A percentile compares a stretch with the other conserved stretches of the same genome.
phyloP scores from a whole-genome alignment of 2,113 vertebrate genomes.

The Equus quagga region DNA sequence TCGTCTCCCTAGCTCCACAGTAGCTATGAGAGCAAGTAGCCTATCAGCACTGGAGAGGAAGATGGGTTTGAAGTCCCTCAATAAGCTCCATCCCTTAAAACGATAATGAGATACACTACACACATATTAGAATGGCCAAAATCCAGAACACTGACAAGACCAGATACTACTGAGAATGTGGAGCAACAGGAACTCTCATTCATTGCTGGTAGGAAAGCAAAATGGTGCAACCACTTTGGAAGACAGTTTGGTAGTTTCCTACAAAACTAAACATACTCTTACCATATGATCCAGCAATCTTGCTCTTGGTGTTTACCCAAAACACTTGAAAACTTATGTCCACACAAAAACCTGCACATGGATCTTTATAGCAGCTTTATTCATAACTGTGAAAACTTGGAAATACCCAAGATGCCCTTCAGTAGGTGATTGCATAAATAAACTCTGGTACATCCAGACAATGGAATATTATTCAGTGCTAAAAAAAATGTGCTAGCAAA shows the following conservation, averaged over 20 bases:
- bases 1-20: not conserved
- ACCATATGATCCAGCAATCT: not conserved
- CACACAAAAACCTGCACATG: not conserved
- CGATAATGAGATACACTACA: not conserved
- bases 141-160: not conserved
- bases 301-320: not conserved
- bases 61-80: not conserved
- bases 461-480: not conserved
- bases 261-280: not conserved
- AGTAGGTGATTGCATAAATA: not conserved
- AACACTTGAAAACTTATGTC: not conserved
- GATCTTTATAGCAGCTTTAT: not conserved
- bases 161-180: not conserved
- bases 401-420: not conserved
- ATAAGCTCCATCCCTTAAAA: not conserved
- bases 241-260: not conserved
- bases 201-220: not conserved
- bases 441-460: not conserved
- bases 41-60: not conserved
- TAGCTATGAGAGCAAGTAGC: not conserved
- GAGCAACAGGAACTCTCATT: not conserved
- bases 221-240: not conserved
- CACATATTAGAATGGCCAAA: not conserved
- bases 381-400: not conserved
- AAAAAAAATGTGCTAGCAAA: not conserved